Evolutionary conservation across 2,113 vertebrate species (phyloP).

Genomic region (Rhipidura dahli): DNA sequence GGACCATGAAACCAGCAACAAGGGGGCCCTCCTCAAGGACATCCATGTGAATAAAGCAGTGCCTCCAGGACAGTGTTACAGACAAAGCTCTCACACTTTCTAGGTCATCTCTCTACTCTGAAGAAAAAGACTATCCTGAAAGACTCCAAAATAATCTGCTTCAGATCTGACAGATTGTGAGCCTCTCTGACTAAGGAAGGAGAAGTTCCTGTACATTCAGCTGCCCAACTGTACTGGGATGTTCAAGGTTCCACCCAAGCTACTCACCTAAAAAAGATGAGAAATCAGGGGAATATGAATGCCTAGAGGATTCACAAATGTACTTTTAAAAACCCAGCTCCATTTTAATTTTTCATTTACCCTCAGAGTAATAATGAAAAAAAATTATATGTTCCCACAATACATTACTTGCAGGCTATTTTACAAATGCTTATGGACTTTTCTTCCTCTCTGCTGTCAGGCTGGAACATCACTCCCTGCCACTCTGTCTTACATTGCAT

Average conservation of each 20-base stretch:
- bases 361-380: not conserved
- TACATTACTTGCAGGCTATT: not conserved
- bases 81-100: not conserved
- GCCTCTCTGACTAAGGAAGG: not conserved
- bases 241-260: not conserved
- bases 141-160: not conserved
- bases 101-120: not conserved
- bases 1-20: not conserved
- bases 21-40: not conserved
- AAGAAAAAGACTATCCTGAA: not conserved
- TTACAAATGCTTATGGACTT: not conserved
- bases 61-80: not conserved
- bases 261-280: not conserved
- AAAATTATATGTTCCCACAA: not conserved
- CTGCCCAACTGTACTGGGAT: not conserved
- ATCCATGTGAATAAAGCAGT: not conserved
- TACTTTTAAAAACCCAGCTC: not conserved
- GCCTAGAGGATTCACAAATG: not conserved
- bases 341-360: not conserved
- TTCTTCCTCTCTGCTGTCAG: not conserved
- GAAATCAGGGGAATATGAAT: not conserved
- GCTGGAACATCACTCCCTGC: not conserved
- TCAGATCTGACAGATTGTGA: not conserved
- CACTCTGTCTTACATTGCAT: not conserved
- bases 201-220: not conserved